Base-by-base conservation (phyloP, 2,888 invertebrate genomes). In the Lymantria monacha region DNA sequence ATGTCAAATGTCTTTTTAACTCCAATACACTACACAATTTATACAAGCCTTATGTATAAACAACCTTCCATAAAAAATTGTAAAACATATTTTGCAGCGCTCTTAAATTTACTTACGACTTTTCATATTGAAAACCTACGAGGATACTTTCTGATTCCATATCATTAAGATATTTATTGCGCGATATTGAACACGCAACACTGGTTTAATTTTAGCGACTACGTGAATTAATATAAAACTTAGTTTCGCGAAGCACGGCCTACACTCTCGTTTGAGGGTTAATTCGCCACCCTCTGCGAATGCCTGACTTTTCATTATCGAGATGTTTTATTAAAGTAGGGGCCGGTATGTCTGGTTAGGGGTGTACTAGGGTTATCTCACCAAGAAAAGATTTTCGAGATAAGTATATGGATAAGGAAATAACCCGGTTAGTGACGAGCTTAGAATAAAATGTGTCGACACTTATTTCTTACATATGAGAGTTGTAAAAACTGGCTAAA, bases 261-360 rank as follows among this genome's bases (percentile, higher is more conserved):
- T 48, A 54, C 55, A 55, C 56, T 60, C 22, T 57, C 59, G 60
- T 66, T 65, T 61, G 85, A 83, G 87, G 88, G 87, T 83, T 80
- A 81, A 83, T 84, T 80, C 83, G 77, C 84, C 84, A 87, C 90
- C 91, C 91, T 86, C 87, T 75, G 75, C 83, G 87, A 90, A 87
- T 84, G 87, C 75, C 91, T 90, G 91, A 91, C 91, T 91, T 91
- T 91, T 91, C 91, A 91, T 91, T 91, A 90, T 91, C 91, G 90
- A 90, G 91, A 91, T 91, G 91, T 91, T 91, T 90, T 91, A 91
- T 91, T 89, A 89, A 90, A 85, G 85, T 65, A 85, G 89, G 88
- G 86, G 77, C 72, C 65, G 80, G 76, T 79, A 72, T 62, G 72
- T 70, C 73, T 74, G 70, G 63, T 57, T 66, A 74, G 78, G 84